Conservation (phyloP, 1,140 invertebrate species). For the Apis florea region DNA sequence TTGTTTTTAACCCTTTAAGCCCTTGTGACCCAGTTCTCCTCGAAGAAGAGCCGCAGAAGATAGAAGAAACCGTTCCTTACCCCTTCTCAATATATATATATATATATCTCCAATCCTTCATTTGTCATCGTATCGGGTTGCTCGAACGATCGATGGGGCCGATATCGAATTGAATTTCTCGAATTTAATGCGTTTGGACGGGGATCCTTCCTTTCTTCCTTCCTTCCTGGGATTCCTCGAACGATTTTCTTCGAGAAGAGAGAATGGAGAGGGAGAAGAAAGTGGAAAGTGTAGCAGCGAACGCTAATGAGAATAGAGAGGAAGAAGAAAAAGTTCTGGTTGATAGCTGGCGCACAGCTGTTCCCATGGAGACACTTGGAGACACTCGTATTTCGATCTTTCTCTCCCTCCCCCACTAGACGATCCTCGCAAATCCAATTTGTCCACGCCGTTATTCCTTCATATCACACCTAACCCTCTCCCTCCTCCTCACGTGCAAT, state of each 20-base stretch:
- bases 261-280: neutral
- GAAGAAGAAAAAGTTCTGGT: neutral
- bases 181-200: neutral
- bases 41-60: neutral
- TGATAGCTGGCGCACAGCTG: neutral
- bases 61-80: neutral
- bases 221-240: neutral
- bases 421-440: neutral
- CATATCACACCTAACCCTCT: neutral
- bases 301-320: neutral
- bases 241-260: neutral
- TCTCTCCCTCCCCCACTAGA: neutral
- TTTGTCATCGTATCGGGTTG: neutral
- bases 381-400: neutral
- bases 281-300: neutral
- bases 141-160: neutral
- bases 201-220: too few relatives aligned
- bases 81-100: neutral
- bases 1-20: slow-evolving; percentile 34
- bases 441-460: neutral
- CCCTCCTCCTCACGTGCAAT: neutral
- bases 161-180: neutral
- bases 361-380: neutral
- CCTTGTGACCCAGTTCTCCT: neutral
- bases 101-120: neutral